phyloP scores from a whole-genome alignment of 2,888 invertebrate species.

The Orthonychiurus folsomi region DNA sequence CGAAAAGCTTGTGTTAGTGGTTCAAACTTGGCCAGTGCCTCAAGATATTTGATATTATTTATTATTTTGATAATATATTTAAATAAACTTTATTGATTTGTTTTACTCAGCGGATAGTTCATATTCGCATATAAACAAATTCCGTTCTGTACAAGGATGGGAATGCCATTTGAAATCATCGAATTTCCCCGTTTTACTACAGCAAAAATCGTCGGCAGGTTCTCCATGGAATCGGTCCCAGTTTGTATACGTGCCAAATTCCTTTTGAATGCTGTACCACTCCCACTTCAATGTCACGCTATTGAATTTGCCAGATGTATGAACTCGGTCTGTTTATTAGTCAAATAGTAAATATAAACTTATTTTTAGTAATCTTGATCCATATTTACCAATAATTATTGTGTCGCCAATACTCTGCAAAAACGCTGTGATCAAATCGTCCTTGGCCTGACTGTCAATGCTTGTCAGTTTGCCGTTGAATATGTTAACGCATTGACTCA shows the following conservation, averaged over 20 bases:
- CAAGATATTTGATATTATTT: too few species aligned
- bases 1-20: too few species aligned
- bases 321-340: too few species aligned
- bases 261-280: background rate
- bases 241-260: background rate
- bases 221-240: background rate
- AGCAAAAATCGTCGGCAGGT: background rate
- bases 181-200: background rate
- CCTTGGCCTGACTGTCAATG: background rate
- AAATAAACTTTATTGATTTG: background rate
- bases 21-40: too few species aligned
- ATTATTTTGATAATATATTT: too few species aligned
- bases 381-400: too few species aligned
- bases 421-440: background rate
- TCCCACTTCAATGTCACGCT: background rate
- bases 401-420: too few species aligned
- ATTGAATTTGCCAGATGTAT: background rate
- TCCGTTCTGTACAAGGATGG: background rate
- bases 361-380: too few species aligned
- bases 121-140: background rate
- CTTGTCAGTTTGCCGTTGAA: background rate
- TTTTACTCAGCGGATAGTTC: background rate
- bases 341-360: too few species aligned
- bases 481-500: background rate
- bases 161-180: slow-evolving; percentile 1